Evolutionary conservation across 2,888 invertebrate species (phyloP).

Genomic region (Cryptophagus acutangulus): DNA sequence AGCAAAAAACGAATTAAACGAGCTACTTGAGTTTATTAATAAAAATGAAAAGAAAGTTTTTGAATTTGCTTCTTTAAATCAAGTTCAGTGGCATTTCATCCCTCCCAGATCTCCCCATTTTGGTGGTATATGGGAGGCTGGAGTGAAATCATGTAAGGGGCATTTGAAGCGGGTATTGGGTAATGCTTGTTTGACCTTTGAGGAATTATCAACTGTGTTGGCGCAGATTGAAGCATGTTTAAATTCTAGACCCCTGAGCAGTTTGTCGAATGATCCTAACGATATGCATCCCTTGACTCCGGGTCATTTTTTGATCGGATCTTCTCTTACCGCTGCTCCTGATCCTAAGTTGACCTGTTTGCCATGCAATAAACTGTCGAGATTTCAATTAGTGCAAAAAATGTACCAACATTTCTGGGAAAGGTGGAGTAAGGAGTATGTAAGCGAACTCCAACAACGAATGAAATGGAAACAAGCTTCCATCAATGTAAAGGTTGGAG

Average conservation of each 20-base stretch:
- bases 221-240: not conserved
- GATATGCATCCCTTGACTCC: not conserved
- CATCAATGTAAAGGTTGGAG: too few species aligned
- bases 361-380: too few species aligned
- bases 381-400: too few species aligned
- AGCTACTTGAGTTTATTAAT: not conserved
- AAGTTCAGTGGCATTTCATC: not conserved
- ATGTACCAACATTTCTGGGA: too few species aligned
- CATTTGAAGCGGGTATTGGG: not conserved
- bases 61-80: not conserved
- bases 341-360: too few species aligned
- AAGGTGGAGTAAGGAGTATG: too few species aligned
- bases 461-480: too few species aligned
- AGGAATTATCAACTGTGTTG: not conserved
- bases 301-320: not conserved
- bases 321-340: too few species aligned
- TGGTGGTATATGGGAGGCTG: not conserved
- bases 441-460: too few species aligned
- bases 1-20: not conserved
- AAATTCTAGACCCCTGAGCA: not conserved
- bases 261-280: not conserved
- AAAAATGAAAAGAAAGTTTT: not conserved
- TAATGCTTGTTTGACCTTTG: not conserved
- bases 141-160: not conserved
- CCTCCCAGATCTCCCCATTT: not conserved